Conservation (phyloP, 2,113 vertebrate species). For the Phaethon lepturus region DNA sequence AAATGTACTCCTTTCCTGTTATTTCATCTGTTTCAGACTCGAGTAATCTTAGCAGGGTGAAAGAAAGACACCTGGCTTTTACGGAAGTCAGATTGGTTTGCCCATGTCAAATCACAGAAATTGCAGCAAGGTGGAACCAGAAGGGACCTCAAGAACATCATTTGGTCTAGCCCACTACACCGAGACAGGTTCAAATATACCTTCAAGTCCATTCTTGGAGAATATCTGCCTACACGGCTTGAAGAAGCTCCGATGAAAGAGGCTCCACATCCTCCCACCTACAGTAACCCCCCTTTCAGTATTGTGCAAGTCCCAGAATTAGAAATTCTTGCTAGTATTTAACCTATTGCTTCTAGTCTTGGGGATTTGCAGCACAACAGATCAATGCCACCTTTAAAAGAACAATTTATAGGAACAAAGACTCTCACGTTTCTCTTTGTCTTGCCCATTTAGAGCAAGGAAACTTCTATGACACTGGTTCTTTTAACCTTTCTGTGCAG, state of each 20-base stretch:
- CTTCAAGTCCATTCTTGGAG: not conserved
- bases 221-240: not conserved
- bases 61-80: not conserved
- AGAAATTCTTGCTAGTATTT: not conserved
- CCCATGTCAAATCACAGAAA: conserved; percentile 4
- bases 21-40: conserved; percentile 41
- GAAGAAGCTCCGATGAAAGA: not conserved
- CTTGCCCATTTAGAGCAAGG: not conserved
- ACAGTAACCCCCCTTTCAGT: not conserved
- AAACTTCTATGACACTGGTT: not conserved
- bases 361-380: conserved; percentile 1
- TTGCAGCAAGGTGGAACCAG: not conserved
- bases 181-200: not conserved
- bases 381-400: conserved; percentile 5
- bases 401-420: conserved; percentile 23
- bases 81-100: not conserved
- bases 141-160: not conserved
- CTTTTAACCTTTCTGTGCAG: conserved; percentile 7
- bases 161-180: not conserved
- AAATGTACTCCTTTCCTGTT: conserved; percentile 29
- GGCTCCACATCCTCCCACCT: not conserved
- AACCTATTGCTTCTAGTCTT: not conserved
- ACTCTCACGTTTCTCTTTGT: not conserved
- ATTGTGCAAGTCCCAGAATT: not conserved
- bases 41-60: not conserved